Base-by-base conservation (phyloP, 1,140 invertebrate genomes). In the Trichogramma pretiosum region DNA sequence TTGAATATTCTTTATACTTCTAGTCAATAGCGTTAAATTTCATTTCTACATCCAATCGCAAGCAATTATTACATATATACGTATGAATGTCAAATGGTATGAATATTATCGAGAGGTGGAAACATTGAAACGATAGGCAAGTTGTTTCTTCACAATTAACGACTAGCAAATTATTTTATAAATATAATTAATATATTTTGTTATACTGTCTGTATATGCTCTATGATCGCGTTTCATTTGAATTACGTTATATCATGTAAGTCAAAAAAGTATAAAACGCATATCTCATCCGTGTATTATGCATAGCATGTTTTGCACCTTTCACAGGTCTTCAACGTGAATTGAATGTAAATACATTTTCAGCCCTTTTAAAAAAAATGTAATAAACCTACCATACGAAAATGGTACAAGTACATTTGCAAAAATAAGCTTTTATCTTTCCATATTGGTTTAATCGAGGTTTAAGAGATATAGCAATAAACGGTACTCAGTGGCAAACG, bases 181-280 rank as follows among this genome's bases (percentile, higher is more conserved):
- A 67, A 66, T 68, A 66, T 63, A n/a, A n/a, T 68, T 70, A 56
- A 68, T 68, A 70, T 70, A 68, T 70, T 70, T 70, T 70, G 63
- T 70, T 70, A 68, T 68, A 70, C 65, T 67, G 50, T 70, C 67
- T 68, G 63, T n/a, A n/a, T 70, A 70, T 63, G 62, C 66, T 67
- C 64, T 62, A 52, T 59, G 59, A 21, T 40, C 18, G 43, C 49
- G 38, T 51, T 51, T 36, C 37, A 23, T 41, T 51, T 46, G 18
- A 42, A 47, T 41, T 35, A 23, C 13, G 46, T 7, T 28, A 28
- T 28, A 28, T 36, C 35, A 36, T 41, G 21, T 39, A 46, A 46
- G 41, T 37, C 46, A 41, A 2, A 13, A 23, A 16, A 46, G 14
- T 46, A 28, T 7, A 40, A 41, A 41, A 41, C 44, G 18, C 35